phyloP scores from a whole-genome alignment of 2,113 vertebrate species.

The Atlantisia rogersi region DNA sequence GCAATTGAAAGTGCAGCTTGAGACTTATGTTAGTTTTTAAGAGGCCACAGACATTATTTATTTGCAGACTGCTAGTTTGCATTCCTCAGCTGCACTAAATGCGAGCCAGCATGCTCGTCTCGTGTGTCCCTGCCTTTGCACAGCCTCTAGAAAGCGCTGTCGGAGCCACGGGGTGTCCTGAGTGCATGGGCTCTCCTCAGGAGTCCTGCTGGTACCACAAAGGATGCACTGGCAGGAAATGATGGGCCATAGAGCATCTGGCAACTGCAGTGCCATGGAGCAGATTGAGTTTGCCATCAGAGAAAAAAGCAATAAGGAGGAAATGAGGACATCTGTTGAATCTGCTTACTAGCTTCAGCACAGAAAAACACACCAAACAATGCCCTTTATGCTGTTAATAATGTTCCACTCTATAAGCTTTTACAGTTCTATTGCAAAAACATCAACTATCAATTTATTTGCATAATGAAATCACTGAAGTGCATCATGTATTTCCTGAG shows the following conservation, averaged over 20 bases:
- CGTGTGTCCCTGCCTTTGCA: not conserved
- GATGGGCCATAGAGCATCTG: not conserved
- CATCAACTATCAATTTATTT: not conserved
- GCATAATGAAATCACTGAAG: not conserved
- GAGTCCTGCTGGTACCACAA: not conserved
- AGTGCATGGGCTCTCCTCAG: not conserved
- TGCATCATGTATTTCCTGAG: not conserved
- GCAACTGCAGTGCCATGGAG: not conserved
- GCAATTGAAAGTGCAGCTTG: not conserved
- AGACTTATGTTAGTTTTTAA: not conserved
- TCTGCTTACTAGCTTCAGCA: not conserved
- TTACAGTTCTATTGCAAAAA: not conserved
- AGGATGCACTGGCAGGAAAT: not conserved
- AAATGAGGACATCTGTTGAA: not conserved
- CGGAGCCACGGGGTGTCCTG: accelerated
- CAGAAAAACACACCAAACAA: not conserved
- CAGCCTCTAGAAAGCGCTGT: not conserved
- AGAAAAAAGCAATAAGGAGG: not conserved
- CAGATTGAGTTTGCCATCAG: not conserved
- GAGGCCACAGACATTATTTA: not conserved
- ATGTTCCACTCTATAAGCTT: not conserved
- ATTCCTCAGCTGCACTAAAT: accelerated
- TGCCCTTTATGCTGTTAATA: not conserved
- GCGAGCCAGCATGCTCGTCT: not conserved
- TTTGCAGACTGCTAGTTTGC: not conserved